phyloP scores from a whole-genome alignment of 2,888 invertebrate species.

The Chalcis sispes region DNA sequence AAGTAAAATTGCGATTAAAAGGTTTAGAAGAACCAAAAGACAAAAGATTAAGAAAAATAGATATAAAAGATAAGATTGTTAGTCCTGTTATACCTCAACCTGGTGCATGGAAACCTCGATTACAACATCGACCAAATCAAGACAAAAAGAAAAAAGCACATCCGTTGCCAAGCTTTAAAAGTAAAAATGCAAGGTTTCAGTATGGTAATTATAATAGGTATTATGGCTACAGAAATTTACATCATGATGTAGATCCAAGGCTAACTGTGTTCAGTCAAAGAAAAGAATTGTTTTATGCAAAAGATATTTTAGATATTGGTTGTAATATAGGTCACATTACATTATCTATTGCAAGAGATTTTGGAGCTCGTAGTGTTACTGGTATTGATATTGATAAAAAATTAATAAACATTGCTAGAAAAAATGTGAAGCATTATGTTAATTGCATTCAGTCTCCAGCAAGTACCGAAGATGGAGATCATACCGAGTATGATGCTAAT shows the following conservation, averaged over 20 bases:
- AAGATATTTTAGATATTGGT: conserved; percentile 96
- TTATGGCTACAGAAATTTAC: conserved; percentile 94
- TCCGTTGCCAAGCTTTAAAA: conserved; percentile 80
- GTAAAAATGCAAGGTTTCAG: conserved; percentile 88
- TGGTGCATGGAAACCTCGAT: conserved; percentile 78
- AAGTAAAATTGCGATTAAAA: conserved; percentile 67
- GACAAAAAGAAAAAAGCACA: conserved; percentile 69
- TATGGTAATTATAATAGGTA: conserved; percentile 98
- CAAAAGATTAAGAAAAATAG: conserved; percentile 78
- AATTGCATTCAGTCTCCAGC: conserved; percentile 76
- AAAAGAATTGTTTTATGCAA: conserved; percentile 89
- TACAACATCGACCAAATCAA: conserved; percentile 47
- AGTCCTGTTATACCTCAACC: conserved; percentile 95
- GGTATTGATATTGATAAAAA: conserved; percentile 97
- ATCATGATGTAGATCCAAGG: conserved; percentile 89
- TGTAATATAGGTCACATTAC: conserved; percentile 98
- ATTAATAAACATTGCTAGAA: conserved; percentile 86
- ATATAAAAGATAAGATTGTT: conserved; percentile 91
- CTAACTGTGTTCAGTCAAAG: conserved; percentile 88
- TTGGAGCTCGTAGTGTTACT: conserved; percentile 89
- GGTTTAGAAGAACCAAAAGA: conserved; percentile 72
- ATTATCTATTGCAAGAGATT: conserved; percentile 90
- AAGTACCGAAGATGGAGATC: conserved; percentile 66
- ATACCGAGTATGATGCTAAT: conserved; percentile 69
- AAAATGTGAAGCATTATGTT: conserved; percentile 85